Conservation (phyloP, 23 tunicate species). For the Phallusia fumigata region DNA sequence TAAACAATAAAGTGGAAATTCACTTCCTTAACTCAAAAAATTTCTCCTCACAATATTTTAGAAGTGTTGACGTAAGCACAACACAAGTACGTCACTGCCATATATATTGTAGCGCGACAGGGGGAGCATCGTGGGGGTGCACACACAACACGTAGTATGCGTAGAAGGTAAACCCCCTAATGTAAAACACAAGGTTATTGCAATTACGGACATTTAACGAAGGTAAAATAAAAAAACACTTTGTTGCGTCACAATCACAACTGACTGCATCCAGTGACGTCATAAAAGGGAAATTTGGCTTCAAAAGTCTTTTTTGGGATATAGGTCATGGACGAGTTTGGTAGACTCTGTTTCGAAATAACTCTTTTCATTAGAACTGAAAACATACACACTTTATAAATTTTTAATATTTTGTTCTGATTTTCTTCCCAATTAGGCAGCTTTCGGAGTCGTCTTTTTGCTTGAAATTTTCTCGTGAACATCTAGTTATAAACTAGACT, state of each 20-base stretch:
- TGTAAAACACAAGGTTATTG: background rate
- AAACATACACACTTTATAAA: background rate
- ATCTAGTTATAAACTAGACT: background rate
- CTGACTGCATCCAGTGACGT: background rate
- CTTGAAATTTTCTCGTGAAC: background rate
- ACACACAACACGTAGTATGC: background rate
- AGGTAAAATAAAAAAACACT: background rate
- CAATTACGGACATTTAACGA: background rate
- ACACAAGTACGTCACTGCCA: background rate
- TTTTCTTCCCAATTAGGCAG: background rate
- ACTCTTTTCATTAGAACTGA: too few species aligned
- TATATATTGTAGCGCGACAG: slow-evolving; percentile 9
- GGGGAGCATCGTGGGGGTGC: too few species aligned
- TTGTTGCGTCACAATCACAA: background rate
- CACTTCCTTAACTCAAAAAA: too few species aligned
- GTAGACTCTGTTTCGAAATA: too few species aligned
- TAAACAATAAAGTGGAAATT: too few species aligned
- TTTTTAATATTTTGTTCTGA: too few species aligned
- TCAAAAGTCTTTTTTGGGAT: too few species aligned
- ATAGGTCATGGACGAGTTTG: too few species aligned
- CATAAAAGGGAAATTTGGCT: background rate
- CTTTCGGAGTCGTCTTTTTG: background rate
- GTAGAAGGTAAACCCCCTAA: background rate
- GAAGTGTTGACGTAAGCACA: too few species aligned
- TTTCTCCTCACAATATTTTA: too few species aligned